Percentiles rank a stretch among this genome's conserved stretches.
Conservation (phyloP, 2,888 invertebrate species). For the Papilio elwesi region DNA sequence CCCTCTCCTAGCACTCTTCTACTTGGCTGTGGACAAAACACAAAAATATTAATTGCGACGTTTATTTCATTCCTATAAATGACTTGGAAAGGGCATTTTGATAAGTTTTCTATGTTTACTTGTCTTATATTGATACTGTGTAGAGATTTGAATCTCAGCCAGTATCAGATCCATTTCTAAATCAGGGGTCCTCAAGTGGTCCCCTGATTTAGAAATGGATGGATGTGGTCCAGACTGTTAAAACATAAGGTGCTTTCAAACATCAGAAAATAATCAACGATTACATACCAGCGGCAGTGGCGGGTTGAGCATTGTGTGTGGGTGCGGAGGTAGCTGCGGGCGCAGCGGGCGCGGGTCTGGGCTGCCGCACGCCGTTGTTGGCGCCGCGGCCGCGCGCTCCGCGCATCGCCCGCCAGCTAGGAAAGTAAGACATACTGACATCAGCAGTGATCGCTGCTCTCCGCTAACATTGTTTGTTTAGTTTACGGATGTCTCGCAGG, state of each 20-base stretch:
- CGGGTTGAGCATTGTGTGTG: constrained; percentile 44
- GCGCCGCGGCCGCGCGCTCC: constrained; percentile 62
- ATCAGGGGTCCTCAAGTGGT: too few relatives aligned
- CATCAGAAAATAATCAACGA: neutral
- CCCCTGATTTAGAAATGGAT: too few relatives aligned
- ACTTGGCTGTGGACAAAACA: constrained; percentile 74
- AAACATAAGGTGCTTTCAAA: too few relatives aligned
- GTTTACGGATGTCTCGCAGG: too few relatives aligned
- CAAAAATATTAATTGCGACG: constrained; percentile 36
- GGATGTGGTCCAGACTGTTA: too few relatives aligned
- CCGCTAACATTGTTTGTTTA: neutral
- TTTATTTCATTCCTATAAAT: too few relatives aligned
- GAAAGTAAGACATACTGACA: constrained; percentile 66
- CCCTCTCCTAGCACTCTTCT: constrained; percentile 61
- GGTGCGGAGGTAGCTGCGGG: constrained; percentile 42
- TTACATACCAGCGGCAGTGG: constrained; percentile 42
- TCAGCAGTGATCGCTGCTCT: constrained; percentile 44
- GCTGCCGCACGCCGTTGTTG: constrained; percentile 39
- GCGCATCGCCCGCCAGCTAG: constrained; percentile 75
- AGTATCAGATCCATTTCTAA: too few relatives aligned
- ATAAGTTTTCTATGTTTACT: too few relatives aligned
- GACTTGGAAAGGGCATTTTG: too few relatives aligned
- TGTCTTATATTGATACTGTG: too few relatives aligned
- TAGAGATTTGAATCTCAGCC: too few relatives aligned
- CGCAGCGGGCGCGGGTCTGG: constrained; percentile 44